phyloP scores from a whole-genome alignment of 1,140 invertebrate species.

The Euborellia annulipes region DNA sequence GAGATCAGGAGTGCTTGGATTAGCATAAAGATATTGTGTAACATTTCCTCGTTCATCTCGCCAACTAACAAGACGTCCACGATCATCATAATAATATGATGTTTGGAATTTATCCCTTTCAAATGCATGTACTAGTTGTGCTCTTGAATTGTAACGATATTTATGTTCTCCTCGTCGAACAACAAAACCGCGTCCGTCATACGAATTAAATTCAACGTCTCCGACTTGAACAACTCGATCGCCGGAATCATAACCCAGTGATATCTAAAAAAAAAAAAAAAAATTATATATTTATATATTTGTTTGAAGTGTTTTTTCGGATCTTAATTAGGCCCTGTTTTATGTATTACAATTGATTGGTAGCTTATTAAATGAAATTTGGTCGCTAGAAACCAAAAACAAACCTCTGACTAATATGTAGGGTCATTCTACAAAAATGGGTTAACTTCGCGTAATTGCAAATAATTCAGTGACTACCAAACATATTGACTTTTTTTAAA shows the following conservation, averaged over 20 bases:
- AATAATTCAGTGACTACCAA: too few relatives aligned
- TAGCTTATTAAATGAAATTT: too few relatives aligned
- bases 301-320: neutral
- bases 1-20: constrained; percentile 61
- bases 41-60: constrained; percentile 80
- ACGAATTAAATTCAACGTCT: constrained; percentile 75
- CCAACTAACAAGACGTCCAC: constrained; percentile 66
- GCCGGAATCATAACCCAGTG: constrained; percentile 74
- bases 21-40: constrained; percentile 88
- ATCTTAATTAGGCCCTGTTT: too few relatives aligned
- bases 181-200: constrained; percentile 82
- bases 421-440: too few relatives aligned
- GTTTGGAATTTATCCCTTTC: constrained; percentile 80
- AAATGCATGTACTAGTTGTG: constrained; percentile 78
- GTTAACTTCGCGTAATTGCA: too few relatives aligned
- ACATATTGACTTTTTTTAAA: too few relatives aligned
- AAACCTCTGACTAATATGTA: too few relatives aligned
- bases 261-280: neutral
- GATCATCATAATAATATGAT: constrained; percentile 87
- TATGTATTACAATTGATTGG: too few relatives aligned
- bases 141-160: constrained; percentile 82
- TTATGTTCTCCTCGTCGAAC: constrained; percentile 78
- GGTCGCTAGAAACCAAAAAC: too few relatives aligned
- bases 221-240: constrained; percentile 81
- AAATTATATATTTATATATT: neutral